phyloP scores from a whole-genome alignment of 2,113 vertebrate species.

The Rhagologus leucostigma region DNA sequence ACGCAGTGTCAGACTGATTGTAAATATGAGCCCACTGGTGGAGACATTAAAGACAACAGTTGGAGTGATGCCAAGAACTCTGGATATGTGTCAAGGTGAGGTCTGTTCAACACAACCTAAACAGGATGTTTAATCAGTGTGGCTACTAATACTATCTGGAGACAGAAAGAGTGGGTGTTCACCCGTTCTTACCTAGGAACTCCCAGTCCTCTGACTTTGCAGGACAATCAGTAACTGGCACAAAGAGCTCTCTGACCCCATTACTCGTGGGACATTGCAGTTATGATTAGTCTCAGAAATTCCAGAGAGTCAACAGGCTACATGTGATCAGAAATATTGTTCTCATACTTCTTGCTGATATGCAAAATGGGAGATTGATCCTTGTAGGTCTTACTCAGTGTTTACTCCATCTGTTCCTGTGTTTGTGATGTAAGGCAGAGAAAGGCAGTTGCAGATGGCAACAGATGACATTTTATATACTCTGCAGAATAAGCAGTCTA shows the following conservation, averaged over 20 bases:
- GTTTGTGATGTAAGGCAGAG: neutral
- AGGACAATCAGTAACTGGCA: neutral
- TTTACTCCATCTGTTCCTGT: neutral
- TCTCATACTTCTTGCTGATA: neutral
- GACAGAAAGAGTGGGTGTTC: neutral
- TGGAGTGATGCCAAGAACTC: slow-evolving; percentile 76
- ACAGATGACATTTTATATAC: neutral
- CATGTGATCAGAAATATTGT: neutral
- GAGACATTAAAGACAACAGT: slow-evolving; percentile 81
- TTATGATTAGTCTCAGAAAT: neutral
- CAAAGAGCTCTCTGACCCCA: neutral
- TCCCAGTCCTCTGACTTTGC: neutral
- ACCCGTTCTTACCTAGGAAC: neutral
- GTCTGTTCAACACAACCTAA: neutral
- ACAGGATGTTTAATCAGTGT: neutral
- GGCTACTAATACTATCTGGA: neutral
- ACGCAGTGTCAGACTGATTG: slow-evolving; percentile 94
- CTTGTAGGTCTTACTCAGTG: neutral
- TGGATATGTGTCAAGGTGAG: slow-evolving; percentile 94
- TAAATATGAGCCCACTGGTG: slow-evolving; percentile 82
- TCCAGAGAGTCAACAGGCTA: neutral
- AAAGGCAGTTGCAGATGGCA: neutral
- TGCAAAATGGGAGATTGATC: neutral
- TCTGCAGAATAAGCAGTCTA: neutral
- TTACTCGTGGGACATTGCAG: neutral